Percentiles rank a stretch among this genome's conserved stretches.
phyloP scores from a whole-genome alignment of 35 echinoderm and acorn worm genomes.

The Heliocidaris erythrogramma region DNA sequence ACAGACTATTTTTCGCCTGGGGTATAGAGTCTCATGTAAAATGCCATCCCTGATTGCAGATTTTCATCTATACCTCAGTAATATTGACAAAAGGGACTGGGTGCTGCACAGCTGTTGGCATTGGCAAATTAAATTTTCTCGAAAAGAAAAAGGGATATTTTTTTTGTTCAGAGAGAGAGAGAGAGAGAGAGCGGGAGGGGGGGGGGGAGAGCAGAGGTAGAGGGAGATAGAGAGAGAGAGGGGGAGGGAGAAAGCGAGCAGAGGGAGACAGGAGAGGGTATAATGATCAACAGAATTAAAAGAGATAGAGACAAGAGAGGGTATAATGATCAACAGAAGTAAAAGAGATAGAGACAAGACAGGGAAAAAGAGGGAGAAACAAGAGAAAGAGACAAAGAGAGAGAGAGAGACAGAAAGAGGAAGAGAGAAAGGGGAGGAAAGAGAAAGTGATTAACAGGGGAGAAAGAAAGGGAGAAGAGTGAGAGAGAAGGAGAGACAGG shows the following conservation, averaged over 20 bases:
- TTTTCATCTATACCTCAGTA: neutral
- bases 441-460: neutral
- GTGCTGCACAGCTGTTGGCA: slow-evolving; percentile 24
- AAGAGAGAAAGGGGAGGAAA: neutral
- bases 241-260: too few species aligned
- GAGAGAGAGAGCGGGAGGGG: too few species aligned
- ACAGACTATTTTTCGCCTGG: neutral
- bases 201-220: too few species aligned
- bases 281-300: neutral
- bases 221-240: too few species aligned
- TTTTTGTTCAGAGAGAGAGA: too few species aligned
- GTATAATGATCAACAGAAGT: neutral
- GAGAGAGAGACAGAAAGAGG: too few species aligned
- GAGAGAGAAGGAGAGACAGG: neutral
- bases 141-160: neutral
- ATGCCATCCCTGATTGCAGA: neutral
- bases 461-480: neutral
- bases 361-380: neutral
- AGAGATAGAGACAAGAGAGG: neutral
- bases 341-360: neutral
- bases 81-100: neutral
- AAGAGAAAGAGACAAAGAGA: neutral
- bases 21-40: neutral
- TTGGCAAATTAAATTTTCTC: neutral
- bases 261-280: too few species aligned